Conservation (phyloP, 2,113 vertebrate species). For the Corythoichthys intestinalis region DNA sequence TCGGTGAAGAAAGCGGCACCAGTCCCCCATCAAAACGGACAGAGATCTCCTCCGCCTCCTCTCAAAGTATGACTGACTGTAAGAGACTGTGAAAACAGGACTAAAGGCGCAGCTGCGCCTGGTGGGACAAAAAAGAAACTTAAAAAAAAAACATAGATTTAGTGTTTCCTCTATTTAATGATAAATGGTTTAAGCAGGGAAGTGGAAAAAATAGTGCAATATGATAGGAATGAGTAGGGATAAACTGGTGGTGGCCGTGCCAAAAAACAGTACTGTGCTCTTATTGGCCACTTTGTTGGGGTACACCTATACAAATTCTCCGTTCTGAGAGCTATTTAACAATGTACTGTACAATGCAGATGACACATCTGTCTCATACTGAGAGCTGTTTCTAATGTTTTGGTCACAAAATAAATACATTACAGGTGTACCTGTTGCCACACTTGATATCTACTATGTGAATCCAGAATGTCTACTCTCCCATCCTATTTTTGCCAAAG, state of each 20-base stretch:
- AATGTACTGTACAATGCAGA: no score
- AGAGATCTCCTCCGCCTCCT: constrained; percentile 30
- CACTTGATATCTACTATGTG: constrained; percentile 5
- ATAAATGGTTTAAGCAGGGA: constrained; percentile 9
- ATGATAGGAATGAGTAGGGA: not conserved
- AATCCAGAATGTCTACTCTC: constrained; percentile 27
- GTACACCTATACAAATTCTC: not conserved
- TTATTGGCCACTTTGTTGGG: not conserved
- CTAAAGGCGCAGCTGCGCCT: constrained; percentile 5
- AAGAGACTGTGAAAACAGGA: constrained; percentile 25
- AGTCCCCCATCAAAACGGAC: constrained; percentile 33
- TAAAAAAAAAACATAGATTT: not conserved
- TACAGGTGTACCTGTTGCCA: not conserved
- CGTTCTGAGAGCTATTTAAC: not conserved
- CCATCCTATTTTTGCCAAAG: constrained; percentile 52
- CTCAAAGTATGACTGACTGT: constrained; percentile 23
- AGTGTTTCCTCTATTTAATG: constrained; percentile 2
- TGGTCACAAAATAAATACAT: not conserved
- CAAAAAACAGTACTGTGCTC: constrained; percentile 1
- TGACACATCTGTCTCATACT: not conserved
- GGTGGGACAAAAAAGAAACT: constrained; percentile 1
- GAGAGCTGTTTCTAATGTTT: not conserved
- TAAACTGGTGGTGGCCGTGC: constrained; percentile 17
- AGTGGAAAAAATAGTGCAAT: constrained; percentile 22
- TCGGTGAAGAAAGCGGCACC: constrained; percentile 38